Conservation (phyloP, 2,797 vertebrate species). For the Antennarius maculatus region DNA sequence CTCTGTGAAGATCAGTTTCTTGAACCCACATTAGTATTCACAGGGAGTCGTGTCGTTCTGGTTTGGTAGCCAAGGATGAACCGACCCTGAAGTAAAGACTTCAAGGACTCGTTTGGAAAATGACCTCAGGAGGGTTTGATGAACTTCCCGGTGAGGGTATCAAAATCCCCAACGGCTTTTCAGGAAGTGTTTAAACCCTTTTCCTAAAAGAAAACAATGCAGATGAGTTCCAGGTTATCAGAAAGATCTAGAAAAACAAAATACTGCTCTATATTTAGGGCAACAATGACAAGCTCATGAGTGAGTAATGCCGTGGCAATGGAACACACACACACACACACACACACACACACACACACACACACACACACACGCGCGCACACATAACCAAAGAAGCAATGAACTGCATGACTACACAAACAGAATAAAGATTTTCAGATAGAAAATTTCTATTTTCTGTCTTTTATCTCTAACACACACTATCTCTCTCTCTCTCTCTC, state of each 20-base stretch:
- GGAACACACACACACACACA: too few relatives aligned
- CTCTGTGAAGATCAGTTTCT: neutral
- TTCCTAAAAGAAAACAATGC: neutral
- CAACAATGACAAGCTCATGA: neutral
- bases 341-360: too few relatives aligned
- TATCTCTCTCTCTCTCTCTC: too few relatives aligned
- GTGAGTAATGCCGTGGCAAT: constrained; percentile 1
- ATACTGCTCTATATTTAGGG: neutral
- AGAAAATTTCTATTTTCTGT: constrained; percentile 15
- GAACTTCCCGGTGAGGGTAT: constrained; percentile 6
- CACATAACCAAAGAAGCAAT: constrained; percentile 14
- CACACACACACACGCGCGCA: too few relatives aligned
- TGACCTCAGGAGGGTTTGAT: constrained; percentile 5
- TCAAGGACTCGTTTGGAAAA: neutral
- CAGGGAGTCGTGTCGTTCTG: neutral
- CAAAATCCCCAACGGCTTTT: neutral
- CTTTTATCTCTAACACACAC: neutral
- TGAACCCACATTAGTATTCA: neutral
- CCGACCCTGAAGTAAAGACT: neutral
- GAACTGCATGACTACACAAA: constrained; percentile 19
- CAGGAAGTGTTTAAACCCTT: neutral
- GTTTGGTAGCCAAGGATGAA: constrained; percentile 13
- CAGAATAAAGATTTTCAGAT: constrained; percentile 11
- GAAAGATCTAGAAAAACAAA: neutral
- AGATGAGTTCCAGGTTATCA: neutral